Evolutionary conservation across 2,888 invertebrate genomes (phyloP).

Genomic region (Erebia epiphron): DNA sequence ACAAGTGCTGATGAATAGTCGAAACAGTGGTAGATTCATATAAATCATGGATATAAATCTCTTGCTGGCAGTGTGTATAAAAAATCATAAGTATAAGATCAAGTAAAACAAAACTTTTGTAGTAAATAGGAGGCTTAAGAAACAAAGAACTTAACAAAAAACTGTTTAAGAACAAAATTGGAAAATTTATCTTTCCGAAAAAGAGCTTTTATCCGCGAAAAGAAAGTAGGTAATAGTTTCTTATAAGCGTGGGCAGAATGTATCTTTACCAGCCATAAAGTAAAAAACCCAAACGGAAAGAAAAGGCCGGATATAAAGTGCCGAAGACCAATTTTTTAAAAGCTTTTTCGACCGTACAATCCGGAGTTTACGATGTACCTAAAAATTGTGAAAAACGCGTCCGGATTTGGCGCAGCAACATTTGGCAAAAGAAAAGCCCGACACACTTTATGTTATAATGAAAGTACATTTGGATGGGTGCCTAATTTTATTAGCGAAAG

Average conservation of each 20-base stretch:
- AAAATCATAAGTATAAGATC: too few relatives aligned
- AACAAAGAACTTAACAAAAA: too few relatives aligned
- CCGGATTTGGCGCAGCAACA: constrained; percentile 35
- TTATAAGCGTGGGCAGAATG: background rate
- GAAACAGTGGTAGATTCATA: too few relatives aligned
- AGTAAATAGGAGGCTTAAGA: too few relatives aligned
- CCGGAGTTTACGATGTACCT: constrained; percentile 30
- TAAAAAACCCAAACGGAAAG: constrained; percentile 4
- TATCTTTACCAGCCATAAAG: constrained; percentile 3
- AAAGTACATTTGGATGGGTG: constrained; percentile 47
- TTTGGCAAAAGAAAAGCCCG: constrained; percentile 46
- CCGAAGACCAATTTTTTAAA: constrained; percentile 36
- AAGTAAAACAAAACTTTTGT: too few relatives aligned
- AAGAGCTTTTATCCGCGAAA: too few relatives aligned
- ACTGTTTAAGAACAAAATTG: too few relatives aligned
- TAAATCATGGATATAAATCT: too few relatives aligned
- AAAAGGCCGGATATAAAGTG: constrained; percentile 25
- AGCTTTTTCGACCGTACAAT: constrained; percentile 25
- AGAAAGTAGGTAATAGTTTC: too few relatives aligned
- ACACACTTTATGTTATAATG: constrained; percentile 45
- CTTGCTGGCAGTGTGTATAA: too few relatives aligned
- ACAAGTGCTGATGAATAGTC: too few relatives aligned
- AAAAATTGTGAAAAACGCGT: constrained; percentile 27
- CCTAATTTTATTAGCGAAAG: constrained; percentile 48
- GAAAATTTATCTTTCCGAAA: too few relatives aligned